Evolutionary conservation across 2,797 vertebrate species (phyloP), one percentile per base, ranked within the genome.

Genomic region (Danio tinwini): DNA sequence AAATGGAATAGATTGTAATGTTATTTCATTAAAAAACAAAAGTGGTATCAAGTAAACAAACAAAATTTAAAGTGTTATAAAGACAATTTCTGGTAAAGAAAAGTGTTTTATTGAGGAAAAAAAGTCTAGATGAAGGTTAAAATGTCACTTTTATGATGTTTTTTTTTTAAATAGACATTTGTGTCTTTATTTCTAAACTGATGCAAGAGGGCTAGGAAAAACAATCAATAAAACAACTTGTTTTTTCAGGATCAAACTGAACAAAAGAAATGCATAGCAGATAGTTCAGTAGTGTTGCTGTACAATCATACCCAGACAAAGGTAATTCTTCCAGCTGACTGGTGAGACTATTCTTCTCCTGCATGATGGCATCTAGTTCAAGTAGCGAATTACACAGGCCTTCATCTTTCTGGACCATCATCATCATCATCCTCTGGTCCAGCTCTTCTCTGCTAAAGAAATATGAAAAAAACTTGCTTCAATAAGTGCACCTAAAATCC

Each of bases 371-470:
- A 17, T 87, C 88, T 55, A 92, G 80, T 17, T 90, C 73, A 42
- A 86, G 82, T 63, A 93, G 61, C 9, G 62, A 8, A 65, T 85
- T 52, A 49, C 84, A 80, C 2, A 88, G 65, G 39, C 50, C 71
- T 52, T 65, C 81, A 6, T 58, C 75, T 2, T 82, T 74, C n/a
- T 55, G 81, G 47, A 82, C 76, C 56, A 87, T 50, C 75, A 91
- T 16, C 29, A 84, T 70, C 47, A 56, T 42, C 70, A 29, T 29
- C 29, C 87, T 86, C 19, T 7, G 81, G 39, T 88, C 78, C 50
- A 45, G 79, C 83, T 92, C 88, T 42, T 42, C 82, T 7, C 5
- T 73, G 39, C 92, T 93, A 21, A 44, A 79, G 10, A 56, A 16
- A 53, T 3, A 47, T n/a, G 14, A 42, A 68, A 8, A 50, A n/a